A percentile compares a stretch with the other conserved stretches of the same genome.
phyloP scores from a whole-genome alignment of 2,797 vertebrate species.

The Hoplostethus atlanticus region DNA sequence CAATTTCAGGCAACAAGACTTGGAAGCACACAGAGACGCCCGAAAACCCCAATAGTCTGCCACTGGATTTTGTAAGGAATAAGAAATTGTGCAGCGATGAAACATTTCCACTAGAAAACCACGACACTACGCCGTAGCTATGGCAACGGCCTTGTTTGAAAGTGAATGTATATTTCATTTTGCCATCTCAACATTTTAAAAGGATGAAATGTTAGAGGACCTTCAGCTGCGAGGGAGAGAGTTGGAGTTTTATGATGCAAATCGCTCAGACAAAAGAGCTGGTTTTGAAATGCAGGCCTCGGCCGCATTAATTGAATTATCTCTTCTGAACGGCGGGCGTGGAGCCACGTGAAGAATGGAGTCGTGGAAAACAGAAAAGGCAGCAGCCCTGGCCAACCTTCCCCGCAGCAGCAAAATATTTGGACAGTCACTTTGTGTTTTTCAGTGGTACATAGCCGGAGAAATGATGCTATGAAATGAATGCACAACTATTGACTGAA shows the following conservation, averaged over 20 bases:
- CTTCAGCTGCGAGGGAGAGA: conserved; percentile 54
- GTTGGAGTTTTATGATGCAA: conserved; percentile 81
- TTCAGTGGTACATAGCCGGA: conserved; percentile 7
- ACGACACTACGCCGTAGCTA: conserved; percentile 29
- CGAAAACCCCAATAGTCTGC: conserved; percentile 12
- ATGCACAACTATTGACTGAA: conserved; percentile 7
- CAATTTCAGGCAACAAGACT: conserved; percentile 1
- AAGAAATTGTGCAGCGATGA: conserved; percentile 34
- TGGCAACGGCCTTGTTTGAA: conserved; percentile 60
- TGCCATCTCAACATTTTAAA: conserved; percentile 53
- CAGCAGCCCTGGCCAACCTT: conserved; percentile 26
- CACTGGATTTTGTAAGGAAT: conserved; percentile 10
- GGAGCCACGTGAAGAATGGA: conserved; percentile 45
- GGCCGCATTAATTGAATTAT: conserved; percentile 78
- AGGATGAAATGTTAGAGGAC: conserved; percentile 51
- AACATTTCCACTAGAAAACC: conserved; percentile 47
- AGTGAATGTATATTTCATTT: conserved; percentile 64
- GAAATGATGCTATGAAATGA: conserved; percentile 23
- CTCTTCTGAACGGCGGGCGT: conserved; percentile 47
- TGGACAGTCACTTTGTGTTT: conserved; percentile 29
- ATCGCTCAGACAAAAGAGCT: conserved; percentile 68
- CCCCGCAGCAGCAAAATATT: conserved; percentile 26
- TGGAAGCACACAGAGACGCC: neutral
- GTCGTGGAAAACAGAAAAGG: conserved; percentile 47
- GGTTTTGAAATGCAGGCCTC: conserved; percentile 73